These are phyloP conservation scores for Myxocyprinus asiaticus DNA, from an alignment of 2,113 vertebrate species.

Conservation along the genomic window DNA sequence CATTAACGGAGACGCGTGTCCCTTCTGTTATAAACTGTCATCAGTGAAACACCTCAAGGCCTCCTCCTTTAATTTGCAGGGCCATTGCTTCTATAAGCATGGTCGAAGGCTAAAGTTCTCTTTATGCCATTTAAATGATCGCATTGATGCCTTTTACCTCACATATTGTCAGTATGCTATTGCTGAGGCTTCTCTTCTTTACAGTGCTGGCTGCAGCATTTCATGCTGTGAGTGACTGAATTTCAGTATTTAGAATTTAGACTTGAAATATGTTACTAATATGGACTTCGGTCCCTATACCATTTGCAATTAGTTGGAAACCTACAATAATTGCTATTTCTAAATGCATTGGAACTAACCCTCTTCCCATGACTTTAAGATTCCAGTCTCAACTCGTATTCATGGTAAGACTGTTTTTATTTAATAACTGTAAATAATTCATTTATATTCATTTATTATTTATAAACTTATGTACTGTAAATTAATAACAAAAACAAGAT, in stretches of 20 bases:
- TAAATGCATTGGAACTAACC: background rate
- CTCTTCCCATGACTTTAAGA: conserved; percentile 45
- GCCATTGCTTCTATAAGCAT: conserved; percentile 45
- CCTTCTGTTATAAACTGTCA: conserved; percentile 32
- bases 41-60: conserved; percentile 55
- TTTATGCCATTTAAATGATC: conserved; percentile 46
- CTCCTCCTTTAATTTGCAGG: conserved; percentile 48
- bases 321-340: background rate
- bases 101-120: conserved; percentile 56
- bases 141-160: background rate
- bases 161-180: conserved; percentile 35
- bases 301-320: background rate
- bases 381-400: conserved; percentile 53
- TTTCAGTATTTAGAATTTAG: background rate
- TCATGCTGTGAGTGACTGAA: conserved; percentile 61
- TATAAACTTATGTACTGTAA: no score
- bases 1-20: conserved; percentile 7
- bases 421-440: background rate
- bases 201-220: conserved; percentile 52
- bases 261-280: background rate
- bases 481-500: no score
- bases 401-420: conserved; percentile 60
- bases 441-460: background rate
- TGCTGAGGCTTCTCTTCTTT: conserved; percentile 52
- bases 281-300: no score